Evolutionary conservation across 2,113 vertebrate genomes (phyloP), one percentile per base, ranked within the genome.

Genomic region (Chaenocephalus aceratus): DNA sequence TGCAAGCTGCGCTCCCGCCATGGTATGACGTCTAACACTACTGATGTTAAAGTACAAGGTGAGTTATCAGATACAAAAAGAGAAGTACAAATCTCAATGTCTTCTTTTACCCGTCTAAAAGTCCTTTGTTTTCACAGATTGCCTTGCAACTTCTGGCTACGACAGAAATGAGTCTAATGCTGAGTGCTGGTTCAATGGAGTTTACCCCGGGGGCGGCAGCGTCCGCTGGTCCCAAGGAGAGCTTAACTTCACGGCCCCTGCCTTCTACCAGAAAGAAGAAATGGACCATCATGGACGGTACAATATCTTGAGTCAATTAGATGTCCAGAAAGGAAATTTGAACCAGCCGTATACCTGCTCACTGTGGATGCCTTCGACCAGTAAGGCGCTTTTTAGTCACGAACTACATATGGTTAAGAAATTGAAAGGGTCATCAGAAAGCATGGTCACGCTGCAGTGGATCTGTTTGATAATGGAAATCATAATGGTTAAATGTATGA

Each of bases 21-120:
- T 0, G 91, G 82, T 56, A 0, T 0, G 0, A 0, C 0, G 0
- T 0, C 0, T 0, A 5, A 0, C 0, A 10, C 0, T 0, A 84
- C 73, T 21, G 0, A 0, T 1, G 15, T 94, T 3, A 62, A 0
- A 6, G 26, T 91, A 6, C 46, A 82, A 79, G 81, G 93, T 94
- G 48, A 18, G 48, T 11, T 18, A 26, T n/a, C 4, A 3, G 15
- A n/a, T 3, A 6, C 16, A 13, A 12, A 36, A 11, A 13, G 0
- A 30, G 4, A 30, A 0, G 1, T 5, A 21, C 5, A 41, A 41
- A 41, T 21, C 15, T 41, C 4, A n/a, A 0, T 34, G 6, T 5
- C 7, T 16, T 54, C 1, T 52, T 0, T 21, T 3, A 8, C 51
- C 5, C n/a, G 41, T 74, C 36, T 79, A 44, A 79, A 58, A 34